Percentiles rank a stretch among this genome's conserved stretches.
phyloP scores from a whole-genome alignment of 2,113 vertebrate genomes.

The Platycercus adscitus region DNA sequence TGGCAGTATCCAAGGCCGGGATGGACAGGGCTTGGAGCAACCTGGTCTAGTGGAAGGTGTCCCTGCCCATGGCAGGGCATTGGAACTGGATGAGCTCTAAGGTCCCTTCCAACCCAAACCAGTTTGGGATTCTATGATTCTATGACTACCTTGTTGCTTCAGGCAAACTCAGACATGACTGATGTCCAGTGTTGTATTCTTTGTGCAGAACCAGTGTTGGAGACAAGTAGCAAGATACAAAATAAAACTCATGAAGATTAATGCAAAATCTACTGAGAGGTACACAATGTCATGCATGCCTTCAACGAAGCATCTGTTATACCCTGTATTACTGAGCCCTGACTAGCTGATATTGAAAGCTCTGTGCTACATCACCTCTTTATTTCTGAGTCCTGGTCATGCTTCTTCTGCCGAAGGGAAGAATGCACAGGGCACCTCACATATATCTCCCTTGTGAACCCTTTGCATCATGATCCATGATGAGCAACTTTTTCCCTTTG shows the following conservation, averaged over 20 bases:
- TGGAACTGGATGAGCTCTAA: neutral
- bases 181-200: fast-evolving
- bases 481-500: neutral
- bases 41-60: neutral
- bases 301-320: neutral
- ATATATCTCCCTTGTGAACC: neutral
- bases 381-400: neutral
- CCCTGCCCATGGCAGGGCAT: neutral
- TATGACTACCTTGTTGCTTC: neutral
- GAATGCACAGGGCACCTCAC: neutral
- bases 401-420: neutral
- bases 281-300: fast-evolving
- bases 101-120: neutral
- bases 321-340: neutral
- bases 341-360: neutral
- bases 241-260: neutral
- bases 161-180: neutral
- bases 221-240: neutral
- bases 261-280: neutral
- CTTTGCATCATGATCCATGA: neutral
- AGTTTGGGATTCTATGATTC: neutral
- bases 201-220: neutral
- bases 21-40: neutral
- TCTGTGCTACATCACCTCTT: neutral
- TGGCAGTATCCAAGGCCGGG: neutral